phyloP scores from a whole-genome alignment of 2,888 invertebrate species.

The Digitonthophagus gazella region DNA sequence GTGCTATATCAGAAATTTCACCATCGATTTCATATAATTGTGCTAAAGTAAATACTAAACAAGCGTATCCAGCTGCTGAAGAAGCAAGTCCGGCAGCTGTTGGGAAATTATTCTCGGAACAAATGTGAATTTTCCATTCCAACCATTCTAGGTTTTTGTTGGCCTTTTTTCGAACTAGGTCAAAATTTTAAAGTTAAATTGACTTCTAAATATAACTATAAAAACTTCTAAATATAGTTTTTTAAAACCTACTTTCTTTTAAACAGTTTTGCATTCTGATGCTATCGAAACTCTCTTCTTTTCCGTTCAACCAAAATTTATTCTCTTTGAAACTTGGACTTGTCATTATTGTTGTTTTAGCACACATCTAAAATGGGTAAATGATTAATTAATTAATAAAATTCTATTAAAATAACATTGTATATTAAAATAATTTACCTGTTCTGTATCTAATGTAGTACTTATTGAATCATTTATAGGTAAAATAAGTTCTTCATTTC shows the following conservation, averaged over 20 bases:
- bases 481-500: constrained; percentile 86
- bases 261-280: constrained; percentile 75
- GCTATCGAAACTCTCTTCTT: constrained; percentile 72
- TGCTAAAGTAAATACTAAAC: constrained; percentile 79
- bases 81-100: constrained; percentile 98
- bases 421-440: constrained; percentile 56
- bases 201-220: not conserved
- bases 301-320: constrained; percentile 87
- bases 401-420: not conserved
- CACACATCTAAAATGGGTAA: constrained; percentile 64
- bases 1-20: constrained; percentile 74
- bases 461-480: constrained; percentile 97
- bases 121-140: constrained; percentile 75
- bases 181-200: constrained; percentile 24
- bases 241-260: constrained; percentile 65
- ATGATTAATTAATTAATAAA: not conserved
- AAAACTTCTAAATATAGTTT: constrained; percentile 13
- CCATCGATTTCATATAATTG: constrained; percentile 70
- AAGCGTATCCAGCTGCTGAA: constrained; percentile 97
- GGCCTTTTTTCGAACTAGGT: constrained; percentile 29
- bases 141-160: not conserved
- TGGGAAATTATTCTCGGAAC: constrained; percentile 95
- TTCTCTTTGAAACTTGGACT: constrained; percentile 71
- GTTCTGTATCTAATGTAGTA: constrained; percentile 79
- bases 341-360: constrained; percentile 84